Conservation (phyloP, 2,113 vertebrate species). For the Channa argus region DNA sequence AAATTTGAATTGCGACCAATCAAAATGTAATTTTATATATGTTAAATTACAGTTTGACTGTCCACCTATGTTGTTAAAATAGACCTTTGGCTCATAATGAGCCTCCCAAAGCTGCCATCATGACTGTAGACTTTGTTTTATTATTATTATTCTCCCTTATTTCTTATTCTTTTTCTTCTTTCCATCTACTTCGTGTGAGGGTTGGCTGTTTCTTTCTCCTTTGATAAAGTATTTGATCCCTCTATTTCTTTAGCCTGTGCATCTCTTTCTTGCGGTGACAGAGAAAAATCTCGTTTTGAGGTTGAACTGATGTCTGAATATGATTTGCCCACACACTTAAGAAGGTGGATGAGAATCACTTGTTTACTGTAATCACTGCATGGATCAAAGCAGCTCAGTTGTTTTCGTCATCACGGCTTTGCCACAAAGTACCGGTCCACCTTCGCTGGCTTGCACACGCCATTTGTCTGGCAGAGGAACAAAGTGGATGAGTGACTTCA, state of each 20-base stretch:
- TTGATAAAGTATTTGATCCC: background rate
- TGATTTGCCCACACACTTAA: background rate
- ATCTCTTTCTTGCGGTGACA: background rate
- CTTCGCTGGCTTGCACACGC: background rate
- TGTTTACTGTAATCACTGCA: background rate
- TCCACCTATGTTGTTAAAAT: too few relatives aligned
- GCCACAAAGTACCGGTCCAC: background rate
- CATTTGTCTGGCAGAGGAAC: conserved; percentile 8
- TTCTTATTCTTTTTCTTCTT: too few relatives aligned
- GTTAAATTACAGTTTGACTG: too few relatives aligned
- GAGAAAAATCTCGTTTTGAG: too few relatives aligned
- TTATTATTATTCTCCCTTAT: too few relatives aligned
- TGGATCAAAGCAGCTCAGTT: background rate
- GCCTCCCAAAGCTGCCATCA: too few relatives aligned
- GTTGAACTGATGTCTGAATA: background rate
- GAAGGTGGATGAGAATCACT: background rate
- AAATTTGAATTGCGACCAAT: too few relatives aligned
- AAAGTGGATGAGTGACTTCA: conserved; percentile 5
- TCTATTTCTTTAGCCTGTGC: background rate
- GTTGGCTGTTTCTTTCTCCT: too few relatives aligned
- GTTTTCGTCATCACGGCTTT: background rate
- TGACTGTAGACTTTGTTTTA: too few relatives aligned
- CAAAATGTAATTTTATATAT: too few relatives aligned
- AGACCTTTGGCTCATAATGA: too few relatives aligned
- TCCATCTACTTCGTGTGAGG: too few relatives aligned